Evolutionary conservation across 2,113 vertebrate genomes (phyloP).

Genomic region (Scophthalmus maximus): DNA sequence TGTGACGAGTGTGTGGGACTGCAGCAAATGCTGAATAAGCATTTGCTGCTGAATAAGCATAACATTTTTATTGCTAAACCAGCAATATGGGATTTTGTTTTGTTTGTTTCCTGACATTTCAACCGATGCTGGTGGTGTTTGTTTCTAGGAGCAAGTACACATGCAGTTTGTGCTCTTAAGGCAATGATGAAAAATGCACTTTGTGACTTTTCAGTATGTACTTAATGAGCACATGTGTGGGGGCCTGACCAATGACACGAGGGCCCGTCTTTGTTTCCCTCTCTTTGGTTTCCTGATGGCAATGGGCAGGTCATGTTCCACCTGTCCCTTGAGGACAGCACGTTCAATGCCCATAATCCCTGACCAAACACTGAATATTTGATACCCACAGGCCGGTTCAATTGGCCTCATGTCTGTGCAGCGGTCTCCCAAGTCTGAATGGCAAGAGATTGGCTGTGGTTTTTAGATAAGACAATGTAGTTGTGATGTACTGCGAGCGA

Average conservation of each 20-base stretch:
- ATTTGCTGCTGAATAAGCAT: slow-evolving; percentile 2
- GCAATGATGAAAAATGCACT: slow-evolving; percentile 3
- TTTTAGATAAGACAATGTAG: background rate
- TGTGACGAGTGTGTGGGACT: background rate
- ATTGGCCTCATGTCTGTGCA: slow-evolving; percentile 48
- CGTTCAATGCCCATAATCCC: slow-evolving; percentile 73
- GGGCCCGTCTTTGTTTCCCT: slow-evolving; percentile 71
- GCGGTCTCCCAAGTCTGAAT: slow-evolving; percentile 29
- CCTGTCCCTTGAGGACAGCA: slow-evolving; percentile 62
- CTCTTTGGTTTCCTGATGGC: slow-evolving; percentile 74
- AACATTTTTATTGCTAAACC: slow-evolving; percentile 24
- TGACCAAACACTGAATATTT: slow-evolving; percentile 84
- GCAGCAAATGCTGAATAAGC: slow-evolving; percentile 32
- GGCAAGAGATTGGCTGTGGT: slow-evolving; percentile 19
- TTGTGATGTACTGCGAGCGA: background rate
- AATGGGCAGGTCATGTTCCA: slow-evolving; percentile 82
- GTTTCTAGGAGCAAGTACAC: background rate
- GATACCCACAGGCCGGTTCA: slow-evolving; percentile 59
- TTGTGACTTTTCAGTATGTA: slow-evolving; percentile 30
- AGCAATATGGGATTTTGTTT: slow-evolving; percentile 22
- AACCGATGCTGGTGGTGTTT: background rate
- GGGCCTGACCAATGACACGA: slow-evolving; percentile 42
- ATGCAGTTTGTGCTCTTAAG: background rate
- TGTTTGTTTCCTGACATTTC: background rate
- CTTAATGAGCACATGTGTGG: slow-evolving; percentile 15